These are phyloP conservation scores for Megaleporinus macrocephalus DNA, from an alignment of 2,113 vertebrate genomes.

Conservation along the genomic window DNA sequence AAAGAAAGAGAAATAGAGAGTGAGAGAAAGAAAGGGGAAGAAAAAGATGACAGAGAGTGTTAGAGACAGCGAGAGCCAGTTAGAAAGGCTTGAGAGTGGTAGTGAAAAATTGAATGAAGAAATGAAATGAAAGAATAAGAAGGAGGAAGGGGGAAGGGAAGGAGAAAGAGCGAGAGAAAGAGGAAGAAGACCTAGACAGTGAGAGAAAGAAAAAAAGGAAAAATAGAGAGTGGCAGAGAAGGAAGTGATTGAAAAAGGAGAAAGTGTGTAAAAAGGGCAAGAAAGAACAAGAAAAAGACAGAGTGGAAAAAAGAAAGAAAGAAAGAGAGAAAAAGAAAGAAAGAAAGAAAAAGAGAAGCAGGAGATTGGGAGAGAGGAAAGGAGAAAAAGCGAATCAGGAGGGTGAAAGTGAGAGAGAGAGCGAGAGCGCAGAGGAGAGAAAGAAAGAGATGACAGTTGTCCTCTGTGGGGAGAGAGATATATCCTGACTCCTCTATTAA, in stretches of 20 bases:
- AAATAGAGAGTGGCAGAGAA: not conserved
- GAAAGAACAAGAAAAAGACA: not conserved
- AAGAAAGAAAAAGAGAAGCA: too few species aligned
- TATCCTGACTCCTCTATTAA: conserved; percentile 34
- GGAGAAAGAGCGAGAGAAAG: not conserved
- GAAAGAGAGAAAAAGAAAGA: not conserved
- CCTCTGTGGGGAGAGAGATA: conserved; percentile 22
- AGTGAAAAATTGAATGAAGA: too few species aligned
- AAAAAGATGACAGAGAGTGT: too few species aligned
- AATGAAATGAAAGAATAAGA: not conserved
- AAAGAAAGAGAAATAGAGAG: not conserved
- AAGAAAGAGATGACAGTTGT: conserved; percentile 20
- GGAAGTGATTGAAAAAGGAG: too few species aligned
- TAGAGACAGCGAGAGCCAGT: too few species aligned
- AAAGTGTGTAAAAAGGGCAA: not conserved
- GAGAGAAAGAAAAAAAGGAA: not conserved
- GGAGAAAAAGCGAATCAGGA: not conserved
- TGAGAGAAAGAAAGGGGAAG: not conserved
- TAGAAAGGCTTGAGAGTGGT: too few species aligned
- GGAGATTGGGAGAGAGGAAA: not conserved
- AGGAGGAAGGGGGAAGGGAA: not conserved
- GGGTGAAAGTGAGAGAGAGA: not conserved
- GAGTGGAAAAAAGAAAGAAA: not conserved
- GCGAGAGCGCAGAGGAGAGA: not conserved
- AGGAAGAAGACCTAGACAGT: not conserved